Conservation (phyloP, 1,140 invertebrate genomes). For the Drosophila watanabei region DNA sequence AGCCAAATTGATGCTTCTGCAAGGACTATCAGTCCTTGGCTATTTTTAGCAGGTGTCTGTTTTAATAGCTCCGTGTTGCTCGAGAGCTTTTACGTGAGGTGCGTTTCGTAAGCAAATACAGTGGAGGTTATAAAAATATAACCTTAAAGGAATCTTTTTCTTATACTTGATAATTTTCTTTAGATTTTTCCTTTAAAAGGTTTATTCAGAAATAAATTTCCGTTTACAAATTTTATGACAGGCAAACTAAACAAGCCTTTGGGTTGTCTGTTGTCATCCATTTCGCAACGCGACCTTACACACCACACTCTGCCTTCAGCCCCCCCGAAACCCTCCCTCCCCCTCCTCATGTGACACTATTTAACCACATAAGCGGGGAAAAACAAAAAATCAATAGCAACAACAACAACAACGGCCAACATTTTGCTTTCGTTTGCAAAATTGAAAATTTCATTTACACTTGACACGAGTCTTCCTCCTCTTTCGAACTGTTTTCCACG, state of each 20-base stretch:
- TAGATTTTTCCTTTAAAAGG: not conserved
- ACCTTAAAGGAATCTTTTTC: not conserved
- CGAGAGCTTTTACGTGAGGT: constrained; percentile 29
- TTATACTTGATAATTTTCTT: not conserved
- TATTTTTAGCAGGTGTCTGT: constrained; percentile 45
- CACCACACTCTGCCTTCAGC: constrained; percentile 15
- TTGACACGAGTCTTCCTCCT: constrained; percentile 53
- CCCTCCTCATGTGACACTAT: constrained; percentile 37
- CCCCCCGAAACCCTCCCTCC: constrained; percentile 4
- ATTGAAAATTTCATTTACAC: constrained; percentile 79
- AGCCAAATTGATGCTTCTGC: not conserved
- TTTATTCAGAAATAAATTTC: not conserved
- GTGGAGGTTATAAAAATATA: not conserved
- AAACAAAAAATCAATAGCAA: constrained; percentile 72
- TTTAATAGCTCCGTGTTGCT: constrained; percentile 37
- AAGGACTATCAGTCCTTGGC: constrained; percentile 30
- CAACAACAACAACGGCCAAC: constrained; percentile 30
- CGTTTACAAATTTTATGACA: not conserved
- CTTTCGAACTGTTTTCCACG: not conserved
- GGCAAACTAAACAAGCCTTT: not conserved
- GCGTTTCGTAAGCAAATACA: not conserved
- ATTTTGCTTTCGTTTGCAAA: constrained; percentile 67
- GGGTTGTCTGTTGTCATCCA: constrained; percentile 21
- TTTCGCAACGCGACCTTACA: constrained; percentile 66
- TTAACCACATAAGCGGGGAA: constrained; percentile 44